Base-by-base conservation (phyloP, 2,888 invertebrate species). In the Dolomedes plantarius region DNA sequence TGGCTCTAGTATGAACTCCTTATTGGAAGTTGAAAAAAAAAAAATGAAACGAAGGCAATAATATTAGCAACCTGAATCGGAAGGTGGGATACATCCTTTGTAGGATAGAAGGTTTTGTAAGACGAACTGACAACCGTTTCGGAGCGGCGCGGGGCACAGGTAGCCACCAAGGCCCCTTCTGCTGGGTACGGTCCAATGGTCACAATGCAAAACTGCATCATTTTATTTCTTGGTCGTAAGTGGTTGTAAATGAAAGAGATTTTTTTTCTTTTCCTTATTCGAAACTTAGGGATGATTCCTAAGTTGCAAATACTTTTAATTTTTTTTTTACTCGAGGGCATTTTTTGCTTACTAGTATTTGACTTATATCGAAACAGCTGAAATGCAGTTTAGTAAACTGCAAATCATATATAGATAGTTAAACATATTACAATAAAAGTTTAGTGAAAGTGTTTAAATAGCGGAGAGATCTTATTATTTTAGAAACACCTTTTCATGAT, bases 101-200 rank as follows among this genome's bases (percentile, higher is more conserved):
- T 16, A 46, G n/a, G 46, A n/a, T 46, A 46, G 46, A 16, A 9
- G 46, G 46, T 46, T 46, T 46, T 46, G 46, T 16, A 46, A 46
- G 46, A 46, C 46, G 16, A 16, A 46, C 46, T 46, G 46, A 41
- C n/a, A 67, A 29, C n/a, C 28, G 74, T 65, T 62, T 36, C 67
- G 50, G 7, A 46, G 7, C n/a, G 69, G 72, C 28, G 64, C 32
- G 6, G 65, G 79, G 79, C 64, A 65, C 79, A 72, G 46, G 23
- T 29, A 23, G 39, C 56, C 65, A 46, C 79, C 79, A 72, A 72
- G 72, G 79, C 56, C 46, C 64, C 39, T 46, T 32, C 41, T 36
- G 46, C 62, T 46, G 46, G 36, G 9, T 41, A 79, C 72, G 79
- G 72, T 72, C 72, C 65, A 46, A 27, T 79, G 79, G 41, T 72